Conservation (phyloP, 1,140 invertebrate genomes). For the Cyclina sinensis region DNA sequence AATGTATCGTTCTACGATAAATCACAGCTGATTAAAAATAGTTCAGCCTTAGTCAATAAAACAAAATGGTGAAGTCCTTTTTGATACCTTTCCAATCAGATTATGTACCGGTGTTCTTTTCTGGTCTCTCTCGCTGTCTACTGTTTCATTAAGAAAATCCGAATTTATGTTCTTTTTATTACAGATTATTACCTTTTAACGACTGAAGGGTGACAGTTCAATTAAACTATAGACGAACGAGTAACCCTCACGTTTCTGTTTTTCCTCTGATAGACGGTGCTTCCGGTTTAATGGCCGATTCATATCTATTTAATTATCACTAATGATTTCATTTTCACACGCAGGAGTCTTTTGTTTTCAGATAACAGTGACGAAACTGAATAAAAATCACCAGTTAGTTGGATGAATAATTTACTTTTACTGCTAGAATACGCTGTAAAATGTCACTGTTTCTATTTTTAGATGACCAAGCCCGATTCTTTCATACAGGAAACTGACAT, state of each 20-base stretch:
- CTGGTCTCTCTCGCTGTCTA: not conserved
- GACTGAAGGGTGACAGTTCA: constrained; percentile 6
- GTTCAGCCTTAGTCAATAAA: not conserved
- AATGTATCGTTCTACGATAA: not conserved
- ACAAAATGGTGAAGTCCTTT: not conserved
- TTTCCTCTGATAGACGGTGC: constrained; percentile 20
- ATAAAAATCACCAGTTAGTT: not conserved
- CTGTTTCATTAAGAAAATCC: constrained; percentile 1
- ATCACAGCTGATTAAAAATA: not conserved
- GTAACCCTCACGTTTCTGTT: constrained; percentile 14
- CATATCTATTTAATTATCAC: constrained; percentile 23
- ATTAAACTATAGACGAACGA: constrained; percentile 2
- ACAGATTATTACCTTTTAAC: not conserved
- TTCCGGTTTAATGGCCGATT: constrained; percentile 23
- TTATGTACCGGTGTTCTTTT: not conserved
- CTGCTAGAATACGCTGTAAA: not conserved
- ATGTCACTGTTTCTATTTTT: too few relatives aligned
- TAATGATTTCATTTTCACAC: constrained; percentile 3
- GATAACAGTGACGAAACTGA: not conserved
- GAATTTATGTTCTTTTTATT: constrained; percentile 35
- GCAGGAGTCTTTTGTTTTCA: not conserved
- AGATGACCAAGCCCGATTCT: too few relatives aligned
- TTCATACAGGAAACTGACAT: too few relatives aligned
- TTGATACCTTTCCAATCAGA: not conserved
- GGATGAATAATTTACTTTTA: constrained; percentile 31